Evolutionary conservation across 2,113 vertebrate species (phyloP).

Genomic region (Trogon melanurus): DNA sequence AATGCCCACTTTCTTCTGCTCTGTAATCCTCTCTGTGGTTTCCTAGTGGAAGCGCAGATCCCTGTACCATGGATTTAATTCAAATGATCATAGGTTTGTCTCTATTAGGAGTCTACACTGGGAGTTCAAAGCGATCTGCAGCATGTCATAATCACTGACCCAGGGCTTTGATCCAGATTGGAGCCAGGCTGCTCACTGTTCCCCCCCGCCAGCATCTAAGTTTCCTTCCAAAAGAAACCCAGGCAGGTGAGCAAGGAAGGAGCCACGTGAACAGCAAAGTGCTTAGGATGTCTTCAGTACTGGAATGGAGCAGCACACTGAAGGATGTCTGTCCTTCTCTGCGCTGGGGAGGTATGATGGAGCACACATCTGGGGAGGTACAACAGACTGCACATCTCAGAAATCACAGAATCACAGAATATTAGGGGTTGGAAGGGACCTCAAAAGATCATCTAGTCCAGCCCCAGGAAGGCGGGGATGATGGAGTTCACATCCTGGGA

Average conservation of each 20-base stretch:
- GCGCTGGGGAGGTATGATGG: neutral
- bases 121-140: neutral
- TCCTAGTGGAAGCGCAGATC: neutral
- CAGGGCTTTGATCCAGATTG: neutral
- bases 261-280: neutral
- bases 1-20: neutral
- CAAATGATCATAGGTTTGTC: neutral
- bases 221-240: neutral
- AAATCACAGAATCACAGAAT: no score
- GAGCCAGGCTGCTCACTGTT: neutral
- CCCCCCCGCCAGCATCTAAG: neutral
- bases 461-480: no score
- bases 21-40: neutral
- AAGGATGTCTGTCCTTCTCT: neutral
- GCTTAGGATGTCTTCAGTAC: neutral
- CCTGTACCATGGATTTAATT: neutral
- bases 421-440: no score
- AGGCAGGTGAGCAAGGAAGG: neutral
- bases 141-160: neutral
- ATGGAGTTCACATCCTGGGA: neutral
- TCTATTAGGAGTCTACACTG: neutral
- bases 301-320: neutral
- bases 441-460: no score
- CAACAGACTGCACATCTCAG: neutral
- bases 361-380: neutral